phyloP scores from a whole-genome alignment of 1,140 invertebrate genomes.

The Cyclargus thomasi region DNA sequence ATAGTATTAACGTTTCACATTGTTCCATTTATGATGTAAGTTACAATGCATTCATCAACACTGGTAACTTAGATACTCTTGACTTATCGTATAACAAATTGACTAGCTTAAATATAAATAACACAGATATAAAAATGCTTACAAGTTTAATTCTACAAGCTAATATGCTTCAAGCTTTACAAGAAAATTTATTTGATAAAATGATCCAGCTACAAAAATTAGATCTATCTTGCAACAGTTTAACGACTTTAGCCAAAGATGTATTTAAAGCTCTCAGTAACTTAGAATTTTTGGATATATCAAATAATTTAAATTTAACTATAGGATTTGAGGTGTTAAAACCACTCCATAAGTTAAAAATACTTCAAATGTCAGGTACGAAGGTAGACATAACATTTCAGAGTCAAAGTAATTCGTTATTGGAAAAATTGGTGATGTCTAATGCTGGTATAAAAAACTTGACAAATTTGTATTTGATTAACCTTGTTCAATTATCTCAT shows the following conservation, averaged over 20 bases:
- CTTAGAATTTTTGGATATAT: conserved; percentile 36
- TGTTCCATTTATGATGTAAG: conserved; percentile 36
- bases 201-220: conserved; percentile 30
- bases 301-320: conserved; percentile 28
- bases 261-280: conserved; percentile 28
- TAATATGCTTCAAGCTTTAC: conserved; percentile 37
- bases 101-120: conserved; percentile 36
- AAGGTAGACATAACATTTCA: conserved; percentile 29
- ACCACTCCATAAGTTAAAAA: background rate
- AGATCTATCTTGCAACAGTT: conserved; percentile 39
- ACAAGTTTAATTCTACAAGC: conserved; percentile 39
- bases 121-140: conserved; percentile 35
- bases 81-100: conserved; percentile 51
- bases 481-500: conserved; percentile 21
- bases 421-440: conserved; percentile 31
- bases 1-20: conserved; percentile 42
- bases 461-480: background rate
- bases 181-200: conserved; percentile 18
- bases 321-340: background rate
- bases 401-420: conserved; percentile 24
- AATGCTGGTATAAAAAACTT: conserved; percentile 30
- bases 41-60: conserved; percentile 43
- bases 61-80: conserved; percentile 33
- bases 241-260: conserved; percentile 27
- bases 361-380: conserved; percentile 31